Conservation (phyloP, 1,140 invertebrate species). For the Lasioglossum baleicum region DNA sequence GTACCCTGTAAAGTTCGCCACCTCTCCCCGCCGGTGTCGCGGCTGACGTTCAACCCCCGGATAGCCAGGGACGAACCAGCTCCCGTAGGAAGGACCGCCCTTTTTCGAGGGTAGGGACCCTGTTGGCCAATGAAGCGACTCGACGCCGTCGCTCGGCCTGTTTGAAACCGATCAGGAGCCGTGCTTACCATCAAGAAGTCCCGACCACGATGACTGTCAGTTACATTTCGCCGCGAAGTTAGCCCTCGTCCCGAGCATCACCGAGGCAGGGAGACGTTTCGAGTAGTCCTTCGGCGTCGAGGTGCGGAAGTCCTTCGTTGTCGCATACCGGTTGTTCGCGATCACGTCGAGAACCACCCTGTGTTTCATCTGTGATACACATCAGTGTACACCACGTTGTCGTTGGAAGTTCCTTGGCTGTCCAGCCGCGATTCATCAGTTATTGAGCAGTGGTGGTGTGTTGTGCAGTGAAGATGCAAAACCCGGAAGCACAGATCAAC, state of each 20-base stretch:
- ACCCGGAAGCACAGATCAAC: conserved; percentile 62
- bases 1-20: conserved; percentile 8
- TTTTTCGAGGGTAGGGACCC: conserved; percentile 66
- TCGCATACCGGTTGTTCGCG: too few relatives aligned
- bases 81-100: conserved; percentile 65
- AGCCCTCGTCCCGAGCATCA: conserved; percentile 22
- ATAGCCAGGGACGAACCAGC: conserved; percentile 47
- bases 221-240: conserved; percentile 65
- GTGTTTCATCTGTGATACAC: too few relatives aligned
- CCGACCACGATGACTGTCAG: conserved; percentile 67
- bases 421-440: background rate
- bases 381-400: too few relatives aligned
- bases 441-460: conserved; percentile 14
- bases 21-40: conserved; percentile 3
- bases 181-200: conserved; percentile 68
- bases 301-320: background rate
- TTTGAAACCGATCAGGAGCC: conserved; percentile 56
- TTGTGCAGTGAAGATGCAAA: conserved; percentile 63
- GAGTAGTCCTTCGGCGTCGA: background rate
- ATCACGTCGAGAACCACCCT: too few relatives aligned
- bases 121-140: conserved; percentile 60
- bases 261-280: background rate
- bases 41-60: conserved; percentile 52
- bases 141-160: conserved; percentile 12
- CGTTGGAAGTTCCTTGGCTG: background rate